Conservation (phyloP, 2,797 vertebrate species). For the Diplodus sargus region DNA sequence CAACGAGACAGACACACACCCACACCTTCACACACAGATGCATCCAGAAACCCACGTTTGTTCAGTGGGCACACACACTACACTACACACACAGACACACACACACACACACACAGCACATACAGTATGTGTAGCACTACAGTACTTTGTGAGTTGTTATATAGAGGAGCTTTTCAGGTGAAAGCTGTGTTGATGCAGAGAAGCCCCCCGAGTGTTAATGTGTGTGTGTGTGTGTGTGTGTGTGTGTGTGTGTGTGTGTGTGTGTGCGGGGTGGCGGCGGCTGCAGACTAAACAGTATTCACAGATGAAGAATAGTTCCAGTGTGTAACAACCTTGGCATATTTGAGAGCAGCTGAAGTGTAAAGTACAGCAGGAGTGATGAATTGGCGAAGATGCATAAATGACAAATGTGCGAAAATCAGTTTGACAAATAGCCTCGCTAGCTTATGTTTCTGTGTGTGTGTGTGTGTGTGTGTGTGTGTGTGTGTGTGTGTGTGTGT, state of each 20-base stretch:
- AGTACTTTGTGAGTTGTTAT: background rate
- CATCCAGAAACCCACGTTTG: conserved; percentile 12
- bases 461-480: conserved; percentile 6
- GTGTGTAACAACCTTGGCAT: background rate
- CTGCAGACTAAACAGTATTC: conserved; percentile 19
- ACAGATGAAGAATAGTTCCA: conserved; percentile 7
- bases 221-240: background rate
- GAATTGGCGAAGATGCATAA: conserved; percentile 31
- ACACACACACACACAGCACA: background rate
- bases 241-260: background rate
- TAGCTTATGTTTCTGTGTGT: conserved; percentile 33
- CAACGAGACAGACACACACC: conserved; percentile 28
- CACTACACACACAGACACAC: background rate
- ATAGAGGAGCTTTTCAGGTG: background rate
- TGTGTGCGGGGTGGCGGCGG: background rate
- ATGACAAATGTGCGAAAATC: conserved; percentile 57
- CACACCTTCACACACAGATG: conserved; percentile 26
- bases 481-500: background rate
- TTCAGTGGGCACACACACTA: conserved; percentile 4
- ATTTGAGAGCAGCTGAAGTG: conserved; percentile 34
- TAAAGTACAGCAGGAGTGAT: conserved; percentile 39
- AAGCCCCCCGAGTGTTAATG: background rate
- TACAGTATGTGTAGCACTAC: background rate
- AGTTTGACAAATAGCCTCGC: conserved; percentile 42
- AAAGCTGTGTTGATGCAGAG: background rate